Conservation (phyloP, 2,113 vertebrate genomes). For the Dissostichus mawsoni region DNA sequence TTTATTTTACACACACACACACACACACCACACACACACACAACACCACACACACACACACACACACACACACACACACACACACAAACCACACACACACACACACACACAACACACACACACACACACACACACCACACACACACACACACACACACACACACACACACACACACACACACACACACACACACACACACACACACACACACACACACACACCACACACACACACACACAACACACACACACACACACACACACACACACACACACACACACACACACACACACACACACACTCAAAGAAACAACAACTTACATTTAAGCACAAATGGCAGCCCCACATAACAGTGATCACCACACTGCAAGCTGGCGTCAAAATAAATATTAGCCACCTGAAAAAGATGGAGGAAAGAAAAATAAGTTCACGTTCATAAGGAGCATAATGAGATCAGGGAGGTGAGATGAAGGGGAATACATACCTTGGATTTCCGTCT, state of each 20-base stretch:
- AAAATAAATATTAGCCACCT: constrained; percentile 99
- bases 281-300: neutral
- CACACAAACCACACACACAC: no score
- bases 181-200: no score
- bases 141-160: no score
- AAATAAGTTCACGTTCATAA: constrained; percentile 32
- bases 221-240: no score
- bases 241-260: no score
- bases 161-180: no score
- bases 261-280: neutral
- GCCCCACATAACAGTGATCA: constrained; percentile 94
- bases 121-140: no score
- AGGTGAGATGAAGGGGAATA: neutral
- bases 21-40: no score
- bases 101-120: no score
- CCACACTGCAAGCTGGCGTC: constrained; percentile 94
- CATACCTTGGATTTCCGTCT: constrained; percentile 96
- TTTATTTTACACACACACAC: neutral
- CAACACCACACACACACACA: no score
- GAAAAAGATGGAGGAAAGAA: constrained; percentile 64
- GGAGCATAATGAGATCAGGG: neutral
- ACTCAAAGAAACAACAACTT: constrained; percentile 56
- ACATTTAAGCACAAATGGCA: constrained; percentile 97
- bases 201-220: no score
- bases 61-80: no score